phyloP scores from a whole-genome alignment of 2,888 invertebrate species.

The Cryptocephalus primarius region DNA sequence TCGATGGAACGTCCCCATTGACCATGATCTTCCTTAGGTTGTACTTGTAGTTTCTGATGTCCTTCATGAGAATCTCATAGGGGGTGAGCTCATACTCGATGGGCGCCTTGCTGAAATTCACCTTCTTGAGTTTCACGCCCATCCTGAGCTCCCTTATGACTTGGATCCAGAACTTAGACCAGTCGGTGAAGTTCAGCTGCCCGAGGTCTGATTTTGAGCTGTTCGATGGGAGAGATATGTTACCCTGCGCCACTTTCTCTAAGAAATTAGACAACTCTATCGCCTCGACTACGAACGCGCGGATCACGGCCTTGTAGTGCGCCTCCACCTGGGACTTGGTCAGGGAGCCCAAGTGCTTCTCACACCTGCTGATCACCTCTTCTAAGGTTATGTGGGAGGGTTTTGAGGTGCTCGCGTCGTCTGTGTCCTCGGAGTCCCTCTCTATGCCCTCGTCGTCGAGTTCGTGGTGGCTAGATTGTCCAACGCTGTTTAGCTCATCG shows the following conservation, averaged over 20 bases:
- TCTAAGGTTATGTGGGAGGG: constrained; percentile 20
- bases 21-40: constrained; percentile 78
- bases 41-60: constrained; percentile 83
- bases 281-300: constrained; percentile 86
- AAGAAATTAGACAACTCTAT: constrained; percentile 83
- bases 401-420: constrained; percentile 38
- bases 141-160: constrained; percentile 84
- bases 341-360: constrained; percentile 26
- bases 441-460: constrained; percentile 86
- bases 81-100: constrained; percentile 91
- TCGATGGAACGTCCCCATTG: constrained; percentile 68
- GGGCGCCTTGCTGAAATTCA: constrained; percentile 62
- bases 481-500: constrained; percentile 23
- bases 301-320: constrained; percentile 86
- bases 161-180: constrained; percentile 94
- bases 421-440: constrained; percentile 67
- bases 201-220: constrained; percentile 55
- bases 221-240: constrained; percentile 53
- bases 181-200: constrained; percentile 78
- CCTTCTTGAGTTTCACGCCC: constrained; percentile 89
- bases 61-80: constrained; percentile 94
- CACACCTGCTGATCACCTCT: constrained; percentile 24
- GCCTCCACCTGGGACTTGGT: constrained; percentile 53
- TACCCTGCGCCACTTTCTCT: constrained; percentile 66
- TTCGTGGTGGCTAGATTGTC: constrained; percentile 42